Percentiles rank a stretch among this genome's conserved stretches.
Evolutionary conservation across 2,797 vertebrate species (phyloP).

Genomic region (Artibeus jamaicensis): DNA sequence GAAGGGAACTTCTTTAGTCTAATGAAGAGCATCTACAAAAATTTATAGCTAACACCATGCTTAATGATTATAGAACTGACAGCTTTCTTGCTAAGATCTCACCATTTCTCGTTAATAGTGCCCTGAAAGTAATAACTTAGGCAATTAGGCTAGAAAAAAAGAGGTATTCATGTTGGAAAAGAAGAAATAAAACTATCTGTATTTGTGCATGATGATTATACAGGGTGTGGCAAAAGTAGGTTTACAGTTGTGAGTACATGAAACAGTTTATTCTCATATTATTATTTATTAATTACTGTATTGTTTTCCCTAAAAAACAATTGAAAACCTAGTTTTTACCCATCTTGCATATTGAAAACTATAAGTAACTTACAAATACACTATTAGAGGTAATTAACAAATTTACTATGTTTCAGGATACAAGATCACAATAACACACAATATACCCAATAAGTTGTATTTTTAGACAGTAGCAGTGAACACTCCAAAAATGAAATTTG

Average conservation of each 20-base stretch:
- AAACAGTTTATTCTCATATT: not conserved
- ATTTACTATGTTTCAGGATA: not conserved
- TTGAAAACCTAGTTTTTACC: not conserved
- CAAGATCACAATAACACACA: not conserved
- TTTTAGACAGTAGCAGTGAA: not conserved
- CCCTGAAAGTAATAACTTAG: not conserved
- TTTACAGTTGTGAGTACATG: not conserved
- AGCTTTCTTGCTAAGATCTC: not conserved
- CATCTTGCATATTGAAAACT: not conserved
- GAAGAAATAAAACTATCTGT: not conserved
- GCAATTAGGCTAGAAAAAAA: not conserved
- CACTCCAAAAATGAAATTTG: not conserved
- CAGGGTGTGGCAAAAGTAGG: not conserved
- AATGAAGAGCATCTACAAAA: not conserved
- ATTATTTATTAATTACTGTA: not conserved
- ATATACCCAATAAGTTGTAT: not conserved
- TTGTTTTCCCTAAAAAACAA: not conserved
- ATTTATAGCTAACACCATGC: not conserved
- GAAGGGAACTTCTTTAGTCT: not conserved
- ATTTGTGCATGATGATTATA: not conserved
- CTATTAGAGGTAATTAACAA: not conserved
- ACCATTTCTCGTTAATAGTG: not conserved
- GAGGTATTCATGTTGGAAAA: not conserved
- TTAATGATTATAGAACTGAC: not conserved
- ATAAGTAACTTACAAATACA: not conserved